phyloP scores from a whole-genome alignment of 2,113 vertebrate species.

The Ailuropoda melanoleuca region DNA sequence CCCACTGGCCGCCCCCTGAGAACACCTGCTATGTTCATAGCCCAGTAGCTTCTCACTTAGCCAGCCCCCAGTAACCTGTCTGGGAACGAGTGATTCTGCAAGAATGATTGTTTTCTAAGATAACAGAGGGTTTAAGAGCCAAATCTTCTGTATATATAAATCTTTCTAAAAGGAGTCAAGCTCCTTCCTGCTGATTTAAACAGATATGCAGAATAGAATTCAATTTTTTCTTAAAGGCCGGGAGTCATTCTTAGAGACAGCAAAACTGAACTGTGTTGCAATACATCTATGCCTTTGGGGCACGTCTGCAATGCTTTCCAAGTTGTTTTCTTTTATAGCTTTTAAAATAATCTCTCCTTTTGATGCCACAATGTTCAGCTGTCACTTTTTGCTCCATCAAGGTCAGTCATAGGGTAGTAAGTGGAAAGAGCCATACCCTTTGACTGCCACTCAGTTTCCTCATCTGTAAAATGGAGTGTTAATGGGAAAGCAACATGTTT shows the following conservation, averaged over 20 bases:
- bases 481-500: not conserved
- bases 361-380: not conserved
- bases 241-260: not conserved
- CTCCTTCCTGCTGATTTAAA: not conserved
- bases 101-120: not conserved
- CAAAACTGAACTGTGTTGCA: not conserved
- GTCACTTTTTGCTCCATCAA: not conserved
- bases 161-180: conserved; percentile 34
- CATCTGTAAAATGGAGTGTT: not conserved
- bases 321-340: not conserved
- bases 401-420: not conserved
- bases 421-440: not conserved
- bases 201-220: not conserved
- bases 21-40: not conserved
- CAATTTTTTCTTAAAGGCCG: not conserved
- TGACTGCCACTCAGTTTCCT: conserved; percentile 14
- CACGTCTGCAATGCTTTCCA: not conserved
- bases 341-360: not conserved
- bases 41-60: not conserved
- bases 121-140: not conserved
- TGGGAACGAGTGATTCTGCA: not conserved
- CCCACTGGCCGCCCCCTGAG: no score
- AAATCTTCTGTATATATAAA: not conserved
- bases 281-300: not conserved
- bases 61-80: not conserved